Evolutionary conservation across 2,888 invertebrate genomes (phyloP).

Genomic region (Amblyteles armatorius): DNA sequence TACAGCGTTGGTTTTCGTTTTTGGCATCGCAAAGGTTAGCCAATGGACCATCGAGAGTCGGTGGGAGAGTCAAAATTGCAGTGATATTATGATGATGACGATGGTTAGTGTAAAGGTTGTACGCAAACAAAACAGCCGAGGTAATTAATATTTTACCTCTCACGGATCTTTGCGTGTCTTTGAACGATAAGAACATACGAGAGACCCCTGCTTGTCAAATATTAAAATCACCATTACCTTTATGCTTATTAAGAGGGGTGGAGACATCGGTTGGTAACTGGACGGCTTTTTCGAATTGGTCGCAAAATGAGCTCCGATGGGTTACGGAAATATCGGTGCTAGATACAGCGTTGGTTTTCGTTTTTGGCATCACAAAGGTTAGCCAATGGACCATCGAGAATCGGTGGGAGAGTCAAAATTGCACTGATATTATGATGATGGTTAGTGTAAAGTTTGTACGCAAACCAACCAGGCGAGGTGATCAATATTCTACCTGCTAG

Average conservation of each 20-base stretch:
- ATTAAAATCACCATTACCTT: slow-evolving; percentile 59
- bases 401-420: slow-evolving; percentile 56
- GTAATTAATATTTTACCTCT: slow-evolving; percentile 68
- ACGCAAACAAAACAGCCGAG: slow-evolving; percentile 57
- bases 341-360: neutral
- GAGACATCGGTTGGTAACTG: slow-evolving; percentile 24
- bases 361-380: neutral
- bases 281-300: slow-evolving; percentile 14
- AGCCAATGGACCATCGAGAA: neutral
- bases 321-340: neutral
- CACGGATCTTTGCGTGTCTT: slow-evolving; percentile 1
- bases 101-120: slow-evolving; percentile 43
- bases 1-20: neutral
- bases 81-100: slow-evolving; percentile 52
- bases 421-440: neutral
- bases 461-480: slow-evolving; percentile 61
- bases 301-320: neutral
- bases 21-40: neutral
- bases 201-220: slow-evolving; percentile 43
- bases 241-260: slow-evolving; percentile 34
- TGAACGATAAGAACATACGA: slow-evolving; percentile 58
- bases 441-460: slow-evolving; percentile 37
- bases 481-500: slow-evolving; percentile 68
- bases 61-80: slow-evolving; percentile 58
- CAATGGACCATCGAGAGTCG: neutral